phyloP scores from a whole-genome alignment of 2,113 vertebrate species.

The Lates calcarifer region DNA sequence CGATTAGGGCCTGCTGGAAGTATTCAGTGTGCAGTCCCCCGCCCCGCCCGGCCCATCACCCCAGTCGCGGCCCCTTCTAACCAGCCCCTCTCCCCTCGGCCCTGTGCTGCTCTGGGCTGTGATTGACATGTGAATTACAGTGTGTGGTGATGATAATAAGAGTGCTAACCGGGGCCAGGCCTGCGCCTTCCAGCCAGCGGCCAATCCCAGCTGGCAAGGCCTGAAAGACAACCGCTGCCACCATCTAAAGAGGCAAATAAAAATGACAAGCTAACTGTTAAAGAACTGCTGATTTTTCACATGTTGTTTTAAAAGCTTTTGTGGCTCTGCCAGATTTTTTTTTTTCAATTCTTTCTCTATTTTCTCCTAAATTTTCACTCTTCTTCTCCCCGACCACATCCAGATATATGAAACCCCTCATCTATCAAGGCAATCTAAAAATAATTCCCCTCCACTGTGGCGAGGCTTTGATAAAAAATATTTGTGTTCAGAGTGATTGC shows the following conservation, averaged over 20 bases:
- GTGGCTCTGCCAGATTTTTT: slow-evolving; percentile 68
- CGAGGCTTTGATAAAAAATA: slow-evolving; percentile 70
- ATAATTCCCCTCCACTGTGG: slow-evolving; percentile 67
- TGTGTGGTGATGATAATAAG: slow-evolving; percentile 87
- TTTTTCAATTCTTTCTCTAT: slow-evolving; percentile 32
- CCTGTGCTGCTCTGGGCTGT: slow-evolving; percentile 61
- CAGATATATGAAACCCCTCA: slow-evolving; percentile 81
- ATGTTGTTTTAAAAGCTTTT: slow-evolving; percentile 84
- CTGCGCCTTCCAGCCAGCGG: slow-evolving; percentile 80
- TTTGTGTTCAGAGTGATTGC: slow-evolving; percentile 66
- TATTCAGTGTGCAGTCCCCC: slow-evolving; percentile 74
- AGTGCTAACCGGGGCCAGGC: slow-evolving; percentile 82
- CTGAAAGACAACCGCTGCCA: slow-evolving; percentile 82
- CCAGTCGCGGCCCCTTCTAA: slow-evolving; percentile 69
- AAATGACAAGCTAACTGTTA: slow-evolving; percentile 87
- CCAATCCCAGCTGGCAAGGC: slow-evolving; percentile 81
- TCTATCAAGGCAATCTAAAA: slow-evolving; percentile 81
- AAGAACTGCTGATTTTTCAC: slow-evolving; percentile 86
- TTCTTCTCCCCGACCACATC: slow-evolving; percentile 71
- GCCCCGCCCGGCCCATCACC: slow-evolving; percentile 61
- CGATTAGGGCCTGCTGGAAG: slow-evolving; percentile 84
- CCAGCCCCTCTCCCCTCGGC: slow-evolving; percentile 59
- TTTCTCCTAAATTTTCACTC: slow-evolving; percentile 60
- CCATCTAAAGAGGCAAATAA: slow-evolving; percentile 85
- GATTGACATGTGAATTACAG: slow-evolving; percentile 89